Evolutionary conservation across 2,113 vertebrate species (phyloP), one percentile per base, ranked within the genome.

Genomic region (Brachyhypopomus gauderio): DNA sequence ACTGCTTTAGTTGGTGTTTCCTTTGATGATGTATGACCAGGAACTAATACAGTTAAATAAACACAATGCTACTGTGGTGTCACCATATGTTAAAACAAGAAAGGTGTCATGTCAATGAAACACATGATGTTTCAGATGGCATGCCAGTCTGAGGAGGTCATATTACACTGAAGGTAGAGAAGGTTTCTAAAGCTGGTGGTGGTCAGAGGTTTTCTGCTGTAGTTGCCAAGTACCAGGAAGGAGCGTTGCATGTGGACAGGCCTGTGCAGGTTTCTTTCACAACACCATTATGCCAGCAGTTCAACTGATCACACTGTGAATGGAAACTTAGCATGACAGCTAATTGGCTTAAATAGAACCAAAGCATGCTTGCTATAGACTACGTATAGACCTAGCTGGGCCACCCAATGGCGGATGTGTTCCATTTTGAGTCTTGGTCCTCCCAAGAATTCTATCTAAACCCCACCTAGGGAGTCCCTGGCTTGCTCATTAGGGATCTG

Each of bases 111-210:
- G 52, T 74, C 72, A 74, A 8, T 48, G 36, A 70, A 45, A 5
- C 22, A 45, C 66, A 70, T 52, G 36, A 25, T 58, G 55, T 58
- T 74, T 56, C 25, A 34, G 52, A 74, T 8, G n/a, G 55, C 72
- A 75, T 36, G 11, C 23, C 55, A 59, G 55, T 59, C 55, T 59
- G 55, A 19, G 52, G 34, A 5, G 72, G 55, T 38, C 14, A 14
- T 17, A 36, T 9, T 30, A 17, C 7, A 55, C 12, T 27, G n/a
- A 8, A n/a, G 60, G 59, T 22, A 0, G 59, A 48, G 45, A 48
- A 25, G 22, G 67, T 71, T 71, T 48, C 22, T 72, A 72, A 23
- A 55, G 41, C 45, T 72, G 70, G n/a, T 23, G 70, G n/a, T 23
- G 22, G 14, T 48, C 69, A 71, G 69, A 22, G 36, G 4, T 45